Evolutionary conservation across 2,797 vertebrate species (phyloP), one percentile per base, ranked within the genome.

Genomic region (Peromyscus nudipes): DNA sequence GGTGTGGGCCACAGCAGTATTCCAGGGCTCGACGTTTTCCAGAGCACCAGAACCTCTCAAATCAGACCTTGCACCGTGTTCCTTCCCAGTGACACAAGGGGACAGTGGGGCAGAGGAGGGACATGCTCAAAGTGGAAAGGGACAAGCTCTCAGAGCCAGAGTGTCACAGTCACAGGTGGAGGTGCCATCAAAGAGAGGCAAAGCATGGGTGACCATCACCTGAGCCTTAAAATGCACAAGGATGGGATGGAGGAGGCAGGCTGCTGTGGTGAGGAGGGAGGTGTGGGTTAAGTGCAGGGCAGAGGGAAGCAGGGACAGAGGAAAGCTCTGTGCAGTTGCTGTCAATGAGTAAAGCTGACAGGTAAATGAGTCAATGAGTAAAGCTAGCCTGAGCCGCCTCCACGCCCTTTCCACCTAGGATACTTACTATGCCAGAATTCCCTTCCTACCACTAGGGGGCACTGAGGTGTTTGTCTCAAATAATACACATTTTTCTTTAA

Each of bases 1-100:
- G 27, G 64, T 37, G 52, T 67, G 27, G 62, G 64, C 57, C 81
- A 52, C 60, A 12, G 77, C 0, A 0, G 65, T 55, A 90, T 93
- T 88, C 84, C 34, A 31, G 94, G 88, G 77, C 82, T 93, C 69
- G 69, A 3, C 37, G 31, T 57, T 82, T 93, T 87, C 76, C 85
- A 71, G 25, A 84, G 88, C 37, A 57, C 52, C 84, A 71, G 60
- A 95, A 57, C 14, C 65, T 87, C 67, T 52, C n/a, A 60, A 60
- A 27, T 82, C 55, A 60, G 75, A 92, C 57, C 1, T 89, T 19
- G 52, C 73, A 46, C 60, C 3, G 3, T 17, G 62, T 86, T 55
- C 83, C 76, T 80, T 62, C 75, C 6, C 34, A 14, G 11, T 67
- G 62, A 11, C 34, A 43, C 80, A 31, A 62, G 27, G 64, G 67